Conservation (phyloP, 2,888 invertebrate species). For the Dicyrtoma fusca region DNA sequence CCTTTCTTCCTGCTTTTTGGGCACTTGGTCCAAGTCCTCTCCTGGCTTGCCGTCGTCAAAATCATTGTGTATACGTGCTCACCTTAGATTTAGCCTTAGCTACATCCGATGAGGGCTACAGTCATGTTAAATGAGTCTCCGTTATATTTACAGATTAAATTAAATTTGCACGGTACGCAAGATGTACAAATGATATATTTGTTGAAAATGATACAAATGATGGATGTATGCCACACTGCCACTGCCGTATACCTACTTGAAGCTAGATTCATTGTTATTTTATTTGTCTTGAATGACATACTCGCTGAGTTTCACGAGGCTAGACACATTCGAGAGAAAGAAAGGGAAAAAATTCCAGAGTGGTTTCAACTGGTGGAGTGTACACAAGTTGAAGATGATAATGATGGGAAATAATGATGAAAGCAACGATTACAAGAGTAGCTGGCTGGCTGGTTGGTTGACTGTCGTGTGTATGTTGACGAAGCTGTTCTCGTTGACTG, state of each 20-base stretch:
- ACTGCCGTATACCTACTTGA: not conserved
- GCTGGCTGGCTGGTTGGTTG: no score
- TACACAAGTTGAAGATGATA: constrained; percentile 10
- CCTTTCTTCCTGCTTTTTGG: not conserved
- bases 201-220: no score
- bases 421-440: constrained; percentile 3
- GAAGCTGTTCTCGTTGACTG: no score
- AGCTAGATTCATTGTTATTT: constrained; percentile 1
- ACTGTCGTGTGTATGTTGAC: no score
- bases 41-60: not conserved
- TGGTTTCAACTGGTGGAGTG: constrained; percentile 8
- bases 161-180: no score
- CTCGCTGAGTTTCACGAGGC: constrained; percentile 19
- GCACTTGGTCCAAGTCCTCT: not conserved
- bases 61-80: not conserved
- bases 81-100: no score
- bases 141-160: no score
- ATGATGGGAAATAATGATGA: constrained; percentile 32
- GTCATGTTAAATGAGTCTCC: no score
- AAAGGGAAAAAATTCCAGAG: constrained; percentile 4
- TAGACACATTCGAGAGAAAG: not conserved
- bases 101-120: no score
- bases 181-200: no score
- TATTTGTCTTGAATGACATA: constrained; percentile 1
- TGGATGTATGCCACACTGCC: not conserved